Base-by-base conservation (phyloP, 1,140 invertebrate genomes). In the Melanaphis sacchari region DNA sequence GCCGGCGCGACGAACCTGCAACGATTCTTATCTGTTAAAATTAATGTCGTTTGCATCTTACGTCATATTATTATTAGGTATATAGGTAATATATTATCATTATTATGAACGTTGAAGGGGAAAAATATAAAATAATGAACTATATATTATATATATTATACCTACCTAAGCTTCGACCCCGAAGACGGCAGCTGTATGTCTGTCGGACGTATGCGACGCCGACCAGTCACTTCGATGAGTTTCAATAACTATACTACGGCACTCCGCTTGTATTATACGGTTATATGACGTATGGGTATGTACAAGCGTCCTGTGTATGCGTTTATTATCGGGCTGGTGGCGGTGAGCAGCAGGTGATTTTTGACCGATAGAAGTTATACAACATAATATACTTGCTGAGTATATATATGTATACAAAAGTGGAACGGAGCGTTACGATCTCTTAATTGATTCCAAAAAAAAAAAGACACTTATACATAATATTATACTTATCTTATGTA, bases 381-480 rank as follows among this genome's bases (percentile, higher is more conserved):
- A 59, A 26, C 31, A 59, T 59, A 59, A 54, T 54, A 54, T 54
- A 54, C 52, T 54, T 54, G 52, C 24, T 24, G 52, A 54, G 24
- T 54, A 31, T 59, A 59, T 59, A 15, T n/a, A n/a, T 5, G n/a
- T 11, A n/a, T 26, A 85, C 26, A 41, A n/a, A 22, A 49, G 49
- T 54, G 46, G 87, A 89, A 89, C 87, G 87, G 46, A 52, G 36
- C 87, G 87, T 89, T 89, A 54, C 87, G 87, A 89, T 89, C 87
- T 89, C 59, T 81, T 92, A 92, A 92, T 92, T 92, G 90, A 92
- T 92, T 92, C 43, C 0, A 24, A 81, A 82, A 43, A 46, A 40
- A 91, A 76, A 59, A 76, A 66, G 38, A 26, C 15, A 52, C 41
- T 66, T 66, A 66, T n/a, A n/a, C 3, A 18, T 66, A 66, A 66